phyloP scores from a whole-genome alignment of 2,888 invertebrate genomes.

The Lithosia quadra region DNA sequence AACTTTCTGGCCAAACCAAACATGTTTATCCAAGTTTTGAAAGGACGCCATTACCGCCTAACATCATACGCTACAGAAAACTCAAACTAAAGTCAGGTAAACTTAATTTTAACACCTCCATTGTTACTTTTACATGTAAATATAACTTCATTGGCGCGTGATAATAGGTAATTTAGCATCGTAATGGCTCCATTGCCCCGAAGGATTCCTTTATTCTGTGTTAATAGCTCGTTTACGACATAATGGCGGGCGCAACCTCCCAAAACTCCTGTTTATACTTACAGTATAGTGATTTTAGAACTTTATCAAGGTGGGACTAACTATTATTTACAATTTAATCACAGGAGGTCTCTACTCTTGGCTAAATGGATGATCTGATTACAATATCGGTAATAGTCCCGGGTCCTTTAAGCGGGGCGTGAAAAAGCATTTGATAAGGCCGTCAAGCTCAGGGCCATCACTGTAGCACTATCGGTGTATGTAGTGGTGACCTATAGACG shows the following conservation, averaged over 20 bases:
- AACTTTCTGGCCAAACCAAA: background rate
- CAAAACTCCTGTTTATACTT: conserved; percentile 38
- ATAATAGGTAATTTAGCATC: conserved; percentile 53
- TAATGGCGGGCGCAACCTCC: conserved; percentile 38
- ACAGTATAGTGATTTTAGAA: conserved; percentile 16
- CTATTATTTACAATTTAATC: too few species aligned
- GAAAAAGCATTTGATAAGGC: too few species aligned
- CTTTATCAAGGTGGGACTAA: conserved; percentile 5
- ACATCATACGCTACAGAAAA: background rate
- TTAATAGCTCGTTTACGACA: conserved; percentile 52
- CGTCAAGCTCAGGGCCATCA: too few species aligned
- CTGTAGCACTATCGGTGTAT: too few species aligned
- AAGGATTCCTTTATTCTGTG: conserved; percentile 52
- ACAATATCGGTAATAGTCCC: background rate
- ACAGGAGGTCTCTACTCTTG: background rate
- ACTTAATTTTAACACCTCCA: conserved; percentile 33
- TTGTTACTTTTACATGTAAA: conserved; percentile 43
- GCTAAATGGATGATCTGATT: background rate
- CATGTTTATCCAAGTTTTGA: background rate
- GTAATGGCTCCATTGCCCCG: conserved; percentile 48
- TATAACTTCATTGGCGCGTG: conserved; percentile 49
- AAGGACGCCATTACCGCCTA: background rate
- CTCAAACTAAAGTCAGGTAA: conserved; percentile 23
- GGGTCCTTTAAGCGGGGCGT: too few species aligned
- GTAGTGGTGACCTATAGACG: too few species aligned